Percentiles rank a stretch among this genome's conserved stretches.
phyloP scores from a whole-genome alignment of 2,888 invertebrate genomes.

The Bellardia bayeri region DNA sequence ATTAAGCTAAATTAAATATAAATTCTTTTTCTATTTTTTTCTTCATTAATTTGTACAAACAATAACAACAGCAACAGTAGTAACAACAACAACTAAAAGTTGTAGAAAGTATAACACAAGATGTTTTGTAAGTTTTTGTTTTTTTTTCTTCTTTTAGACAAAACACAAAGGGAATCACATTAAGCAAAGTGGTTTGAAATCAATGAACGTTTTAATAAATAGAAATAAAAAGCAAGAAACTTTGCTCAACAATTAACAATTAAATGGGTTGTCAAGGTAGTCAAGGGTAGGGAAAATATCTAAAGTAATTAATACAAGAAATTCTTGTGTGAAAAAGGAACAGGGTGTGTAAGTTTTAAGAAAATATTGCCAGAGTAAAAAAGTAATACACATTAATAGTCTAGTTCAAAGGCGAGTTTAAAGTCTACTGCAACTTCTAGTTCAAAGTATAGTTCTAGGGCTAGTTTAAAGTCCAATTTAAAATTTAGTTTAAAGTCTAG shows the following conservation, averaged over 20 bases:
- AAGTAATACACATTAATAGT: no score
- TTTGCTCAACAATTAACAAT: constrained; percentile 12
- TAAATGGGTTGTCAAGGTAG: constrained; percentile 38
- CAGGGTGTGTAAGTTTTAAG: neutral
- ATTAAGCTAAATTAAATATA: constrained; percentile 68
- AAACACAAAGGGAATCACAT: neutral
- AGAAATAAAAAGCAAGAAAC: neutral
- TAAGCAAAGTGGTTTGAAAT: constrained; percentile 29
- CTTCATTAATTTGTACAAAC: constrained; percentile 24
- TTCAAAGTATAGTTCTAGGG: neutral
- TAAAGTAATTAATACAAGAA: neutral
- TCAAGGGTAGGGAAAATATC: neutral
- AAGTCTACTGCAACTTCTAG: neutral
- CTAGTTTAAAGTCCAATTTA: neutral
- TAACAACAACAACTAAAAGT: constrained; percentile 6
- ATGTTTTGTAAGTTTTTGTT: constrained; percentile 17
- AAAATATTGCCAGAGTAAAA: neutral
- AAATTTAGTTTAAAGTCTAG: neutral
- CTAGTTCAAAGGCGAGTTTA: neutral
- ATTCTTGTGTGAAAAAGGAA: neutral
- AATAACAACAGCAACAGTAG: neutral
- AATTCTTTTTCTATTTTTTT: constrained; percentile 28
- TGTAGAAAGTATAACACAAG: constrained; percentile 22
- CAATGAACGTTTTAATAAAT: neutral
- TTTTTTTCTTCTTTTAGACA: neutral